phyloP scores from a whole-genome alignment of 2,113 vertebrate species.

The Eulemur macaco region DNA sequence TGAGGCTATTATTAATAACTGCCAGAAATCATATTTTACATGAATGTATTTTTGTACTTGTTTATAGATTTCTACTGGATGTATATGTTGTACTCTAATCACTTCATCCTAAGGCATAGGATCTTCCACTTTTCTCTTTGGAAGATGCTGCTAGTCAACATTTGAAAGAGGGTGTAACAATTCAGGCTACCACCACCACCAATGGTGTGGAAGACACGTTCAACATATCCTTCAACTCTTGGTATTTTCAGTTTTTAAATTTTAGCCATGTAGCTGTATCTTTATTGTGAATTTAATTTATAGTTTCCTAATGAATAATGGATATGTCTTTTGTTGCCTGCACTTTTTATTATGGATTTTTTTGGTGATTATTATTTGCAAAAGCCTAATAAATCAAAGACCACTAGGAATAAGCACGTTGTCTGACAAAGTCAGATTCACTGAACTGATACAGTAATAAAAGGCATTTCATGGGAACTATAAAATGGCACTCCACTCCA shows the following conservation, averaged over 20 bases:
- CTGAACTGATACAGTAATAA: neutral
- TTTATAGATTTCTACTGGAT: neutral
- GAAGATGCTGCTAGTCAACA: neutral
- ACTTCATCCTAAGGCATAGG: neutral
- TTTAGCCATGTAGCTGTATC: neutral
- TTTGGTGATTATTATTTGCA: neutral
- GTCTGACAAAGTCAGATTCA: neutral
- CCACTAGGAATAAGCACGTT: rapidly evolving
- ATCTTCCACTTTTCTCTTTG: neutral
- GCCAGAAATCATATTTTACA: neutral
- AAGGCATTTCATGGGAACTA: neutral
- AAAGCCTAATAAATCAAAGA: neutral
- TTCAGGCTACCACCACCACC: too few species aligned
- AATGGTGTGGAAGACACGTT: neutral
- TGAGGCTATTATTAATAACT: neutral
- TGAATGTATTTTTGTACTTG: neutral
- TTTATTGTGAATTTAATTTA: neutral
- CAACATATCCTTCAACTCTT: neutral
- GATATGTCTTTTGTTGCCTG: neutral
- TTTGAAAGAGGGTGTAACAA: neutral
- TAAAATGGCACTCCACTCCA: neutral
- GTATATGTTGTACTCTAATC: neutral
- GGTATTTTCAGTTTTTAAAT: neutral
- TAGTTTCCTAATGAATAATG: neutral
- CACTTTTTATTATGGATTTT: neutral